Base-by-base conservation (phyloP, 1,140 invertebrate species). In the Ceratina japonica region DNA sequence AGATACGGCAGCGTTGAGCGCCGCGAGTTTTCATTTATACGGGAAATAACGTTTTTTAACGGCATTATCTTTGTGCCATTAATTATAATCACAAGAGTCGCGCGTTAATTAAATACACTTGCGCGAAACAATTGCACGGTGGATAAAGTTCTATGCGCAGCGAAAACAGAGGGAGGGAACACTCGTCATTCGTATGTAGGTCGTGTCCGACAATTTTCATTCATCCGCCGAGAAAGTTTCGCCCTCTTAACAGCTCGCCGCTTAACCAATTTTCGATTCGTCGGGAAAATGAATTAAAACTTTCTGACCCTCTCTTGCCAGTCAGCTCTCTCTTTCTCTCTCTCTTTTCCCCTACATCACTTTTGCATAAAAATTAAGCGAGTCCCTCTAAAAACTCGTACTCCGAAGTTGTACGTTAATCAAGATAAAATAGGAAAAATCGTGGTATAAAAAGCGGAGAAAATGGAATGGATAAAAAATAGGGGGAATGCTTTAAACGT, bases 231-330 rank as follows among this genome's bases (percentile, higher is more conserved):
- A 15, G 22, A 52, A 64, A 72, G 15, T 37, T 78, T 54, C 59
- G 20, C 61, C 51, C 59, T 44, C 51, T 72, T 56, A 52, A 37
- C 49, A 8, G 24, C 4, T 22, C 10, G 18, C 3, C 51, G 75
- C 13, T 78, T 49, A 71, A 64, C 49, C 59, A 78, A 72, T 78
- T 72, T 78, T 78, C 59, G 20, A 78, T 72, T 59, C 59, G 59
- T 24, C 31, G 20, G 75, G 72, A 72, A 78, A 78, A 63, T 72
- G 75, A 54, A 72, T 72, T 54, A 78, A 72, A 78, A 63, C 68
- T 72, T 72, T 18, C 58, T 18, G 12, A 24, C 20, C 15, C 31
- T 20, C 54, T 31, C 68, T 37, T 37, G 16, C n/a, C 3, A 44
- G 37, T 18, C 52, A 16, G 3, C 52, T 37, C 16, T 22, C 31